Base-by-base conservation (phyloP, 2,888 invertebrate genomes). In the Plutella xylostella region DNA sequence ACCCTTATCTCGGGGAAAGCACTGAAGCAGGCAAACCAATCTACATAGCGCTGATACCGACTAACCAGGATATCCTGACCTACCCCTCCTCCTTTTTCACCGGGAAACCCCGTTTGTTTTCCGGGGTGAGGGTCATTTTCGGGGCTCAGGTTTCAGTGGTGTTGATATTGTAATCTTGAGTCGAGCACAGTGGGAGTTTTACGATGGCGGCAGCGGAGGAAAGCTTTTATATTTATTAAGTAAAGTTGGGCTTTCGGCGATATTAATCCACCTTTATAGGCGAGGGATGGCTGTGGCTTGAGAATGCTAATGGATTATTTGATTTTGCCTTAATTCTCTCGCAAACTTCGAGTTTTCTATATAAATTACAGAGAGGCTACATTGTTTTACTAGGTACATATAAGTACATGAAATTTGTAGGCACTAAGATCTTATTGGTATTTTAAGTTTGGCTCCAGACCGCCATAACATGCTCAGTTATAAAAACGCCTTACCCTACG, bases 201-300 rank as follows among this genome's bases (percentile, higher is more conserved):
- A 80, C 72, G 79, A 74, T 52, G 68, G 56, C 68, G 74, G 74
- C 77, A 63, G 78, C 17, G 42, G 42, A 34, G 75, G 79, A 79
- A 82, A 75, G 79, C 83, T 84, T 83, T 85, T 85, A 84, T 84
- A 84, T 84, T 85, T 85, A 84, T 84, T 84, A 84, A 84, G 82
- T 84, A 85, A n/a, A 84, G 83, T 84, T 85, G 75, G 79, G 80
- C 80, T 82, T 80, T 83, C 62, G 82, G 79, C 65, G 66, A 70
- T 73, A 83, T 82, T 83, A 83, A 82, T 80, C 82, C 79, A 82
- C 80, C 82, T 82, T 82, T 79, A 79, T 78, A n/a, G n/a, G n/a
- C 63, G 69, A 68, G 73, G 75, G 76, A 72, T 60, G 64, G 60
- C 69, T 66, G 68, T 73, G 71, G 73, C 66, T 70, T 68, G 67